Percentiles rank a stretch among this genome's conserved stretches.
These are phyloP conservation scores for Sylvia borin DNA, from an alignment of 2,797 vertebrate genomes.

Conservation along the genomic window DNA sequence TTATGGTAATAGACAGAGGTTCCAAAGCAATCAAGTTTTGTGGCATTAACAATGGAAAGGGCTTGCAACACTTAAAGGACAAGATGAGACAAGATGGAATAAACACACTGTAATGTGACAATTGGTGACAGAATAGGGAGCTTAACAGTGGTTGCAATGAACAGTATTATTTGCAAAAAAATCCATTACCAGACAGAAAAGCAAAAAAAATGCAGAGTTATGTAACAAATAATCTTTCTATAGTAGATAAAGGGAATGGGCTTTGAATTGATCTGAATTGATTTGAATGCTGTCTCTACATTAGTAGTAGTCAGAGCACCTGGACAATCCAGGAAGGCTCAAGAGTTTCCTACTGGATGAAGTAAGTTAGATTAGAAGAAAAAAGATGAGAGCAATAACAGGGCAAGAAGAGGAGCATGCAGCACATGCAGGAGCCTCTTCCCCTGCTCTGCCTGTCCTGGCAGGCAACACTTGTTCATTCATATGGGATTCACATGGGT, in stretches of 20 bases:
- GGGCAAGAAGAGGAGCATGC: not conserved
- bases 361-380: too few relatives aligned
- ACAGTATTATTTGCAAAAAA: not conserved
- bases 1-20: not conserved
- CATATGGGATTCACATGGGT: not conserved
- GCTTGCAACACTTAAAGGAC: not conserved
- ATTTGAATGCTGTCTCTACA: not conserved
- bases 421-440: not conserved
- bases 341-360: not conserved
- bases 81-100: not conserved
- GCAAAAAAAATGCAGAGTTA: not conserved
- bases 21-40: not conserved
- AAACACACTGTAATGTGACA: not conserved
- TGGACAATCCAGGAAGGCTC: not conserved
- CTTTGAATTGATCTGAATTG: not conserved
- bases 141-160: not conserved
- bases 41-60: not conserved
- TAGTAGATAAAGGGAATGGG: not conserved
- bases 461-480: rapidly evolving
- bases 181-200: not conserved
- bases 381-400: not conserved
- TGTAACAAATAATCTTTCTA: not conserved
- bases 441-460: not conserved
- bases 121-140: not conserved
- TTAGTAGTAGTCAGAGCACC: not conserved